Base-by-base conservation (phyloP, 2,888 invertebrate species). In the Melinaea menophilus region DNA sequence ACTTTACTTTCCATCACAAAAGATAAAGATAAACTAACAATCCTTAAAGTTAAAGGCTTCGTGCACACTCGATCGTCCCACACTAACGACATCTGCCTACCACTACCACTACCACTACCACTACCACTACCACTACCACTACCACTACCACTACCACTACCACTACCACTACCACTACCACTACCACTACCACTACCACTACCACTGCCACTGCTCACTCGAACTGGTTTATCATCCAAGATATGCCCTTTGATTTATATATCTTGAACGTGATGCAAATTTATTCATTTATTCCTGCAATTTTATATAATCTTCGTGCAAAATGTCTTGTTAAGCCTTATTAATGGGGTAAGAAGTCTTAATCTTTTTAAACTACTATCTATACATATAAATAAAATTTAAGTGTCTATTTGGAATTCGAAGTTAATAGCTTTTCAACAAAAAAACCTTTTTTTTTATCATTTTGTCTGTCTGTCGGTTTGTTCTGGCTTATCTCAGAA, bases 11-110 rank as follows among this genome's bases (percentile, higher is more conserved):
- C 11, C 9, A 2, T 9, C 2, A 41, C 7, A 9, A 31, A 31
- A 31, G 22, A 51, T 51, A 9, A 31, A 22, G 31, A 51, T 22
- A 51, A 31, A 51, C 31, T 9, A 31, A 22, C 48, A 48, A 22
- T 48, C 22, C 48, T 48, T 48, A 13, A 51, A 51, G 51, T 51
- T 51, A 51, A 22, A 22, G 22, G 22, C 22, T 22, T 22, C 22
- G 22, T 22, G 22, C 37, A 68, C 62, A 64, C 66, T 58, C 51
- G 68, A 63, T 56, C 63, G 47, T 62, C 81, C 83, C 83, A 83
- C 86, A 76, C 82, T 75, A 71, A 76, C 77, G 75, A 79, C 80
- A 80, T 80, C 85, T 87, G 85, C 87, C 83, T 86, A 86, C 88
- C 22, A 22, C 22, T 22, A 22, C 22, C 22, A 22, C 22, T 22